Base-by-base conservation (phyloP, 37 sponge, comb jelly and placozoan genomes). In the Spongia lamella region DNA sequence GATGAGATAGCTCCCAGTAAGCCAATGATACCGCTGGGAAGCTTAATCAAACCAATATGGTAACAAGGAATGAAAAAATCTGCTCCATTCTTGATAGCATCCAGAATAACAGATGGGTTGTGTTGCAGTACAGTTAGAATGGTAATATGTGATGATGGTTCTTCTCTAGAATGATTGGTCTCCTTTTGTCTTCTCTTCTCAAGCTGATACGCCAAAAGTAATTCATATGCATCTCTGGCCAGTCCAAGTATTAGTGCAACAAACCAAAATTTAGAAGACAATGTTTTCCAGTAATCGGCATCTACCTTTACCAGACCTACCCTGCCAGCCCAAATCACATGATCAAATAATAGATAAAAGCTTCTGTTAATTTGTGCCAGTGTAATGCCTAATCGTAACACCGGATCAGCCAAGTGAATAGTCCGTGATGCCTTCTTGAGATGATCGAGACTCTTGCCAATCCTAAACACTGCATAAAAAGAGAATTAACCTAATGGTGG, bases 391-490 rank as follows among this genome's bases (percentile, higher is more conserved):
- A 86, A 34, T 22, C 90, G 72, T 0, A 83, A 74, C 11, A 86
- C 22, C 0, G 83, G 81, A 38, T 86, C 76, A 4, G 35, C 26
- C 19, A 86, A 78, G 70, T 89, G 89, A 51, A 94, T 60, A 13
- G 89, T 83, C 56, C 80, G 69, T 26, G 80, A 38, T 6, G 94
- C 86, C 43, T 33, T 66, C 2, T 70, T 81, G 51, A 94, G 63
- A 24, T 77, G 78, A 34, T 80, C 90, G 1, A 80, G 25, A 64
- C 94, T 89, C 76, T 76, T 89, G 6, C 94, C 94, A 6, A 94
- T 51, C 3, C 87, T 54, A 71, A 94, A 94, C 71, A 85, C 94
- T 94, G 75, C 26, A 39, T 3, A 30, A 43, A 16, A 30, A 38
- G 35, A n/a, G n/a, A n/a, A n/a, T n/a, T n/a, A n/a, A n/a, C n/a